Evolutionary conservation across 2,888 invertebrate species (phyloP), one percentile per base, ranked within the genome.

Genomic region (Sympetrum striolatum): DNA sequence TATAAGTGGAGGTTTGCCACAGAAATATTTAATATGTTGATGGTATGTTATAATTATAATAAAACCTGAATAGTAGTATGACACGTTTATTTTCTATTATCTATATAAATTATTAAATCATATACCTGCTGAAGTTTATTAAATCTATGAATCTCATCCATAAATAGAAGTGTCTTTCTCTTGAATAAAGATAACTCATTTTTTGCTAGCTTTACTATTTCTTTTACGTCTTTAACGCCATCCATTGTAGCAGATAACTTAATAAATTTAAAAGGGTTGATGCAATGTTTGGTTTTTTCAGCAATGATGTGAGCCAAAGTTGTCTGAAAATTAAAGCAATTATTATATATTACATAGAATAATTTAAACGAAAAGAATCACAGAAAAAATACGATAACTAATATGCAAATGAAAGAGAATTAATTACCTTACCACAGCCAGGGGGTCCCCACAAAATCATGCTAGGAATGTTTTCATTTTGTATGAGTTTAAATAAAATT

Each of bases 111-210:
- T 25, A 25, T 31, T 31, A 25, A 53, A n/a, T 5, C 2, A 8
- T 37, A 60, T 91, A 94, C 94, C 93, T 98, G 98, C 92, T 98
- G 98, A 39, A 96, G 94, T 94, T 97, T 98, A 93, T 97, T 98
- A 93, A 98, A 98, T 90, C 97, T 95, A 93, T 98, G 98, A 92
- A 98, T 97, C 94, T 98, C 97, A 95, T 98, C 98, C 96, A 98
- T 96, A 92, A 98, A 98, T 25, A 98, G 94, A 53, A 98, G 95
- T 37, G 97, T 97, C 92, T 95, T 95, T 91, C 96, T 95, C 92
- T 96, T 96, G 81, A 95, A 94, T 93, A 96, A 96, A 93, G 96
- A 96, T 80, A 95, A 93, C 92, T 97, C 97, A 94, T 96, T 96
- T 93, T 96, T 96, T 8, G 97, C 97, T 39, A 96, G 93, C 92